phyloP scores from a whole-genome alignment of 2,113 vertebrate species.

The Lichenostomus cassidix region DNA sequence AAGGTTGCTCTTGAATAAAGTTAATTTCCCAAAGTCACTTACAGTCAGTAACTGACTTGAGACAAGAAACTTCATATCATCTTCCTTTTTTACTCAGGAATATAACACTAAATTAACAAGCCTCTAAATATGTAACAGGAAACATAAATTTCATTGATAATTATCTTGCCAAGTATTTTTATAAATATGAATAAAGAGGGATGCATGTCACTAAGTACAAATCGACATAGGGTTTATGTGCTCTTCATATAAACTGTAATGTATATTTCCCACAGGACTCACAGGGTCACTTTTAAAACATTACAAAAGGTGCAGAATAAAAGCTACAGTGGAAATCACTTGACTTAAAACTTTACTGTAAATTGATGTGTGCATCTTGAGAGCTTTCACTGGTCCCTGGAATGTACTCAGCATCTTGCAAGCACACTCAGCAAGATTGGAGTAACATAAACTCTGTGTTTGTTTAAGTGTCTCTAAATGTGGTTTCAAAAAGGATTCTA shows the following conservation, averaged over 20 bases:
- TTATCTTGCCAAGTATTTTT: background rate
- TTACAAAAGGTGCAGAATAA: background rate
- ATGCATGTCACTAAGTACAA: background rate
- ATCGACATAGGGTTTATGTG: background rate
- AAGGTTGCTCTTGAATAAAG: background rate
- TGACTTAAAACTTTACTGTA: background rate
- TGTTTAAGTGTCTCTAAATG: background rate
- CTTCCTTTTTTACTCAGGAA: background rate
- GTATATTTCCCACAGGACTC: background rate
- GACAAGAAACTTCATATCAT: background rate
- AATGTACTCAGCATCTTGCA: background rate
- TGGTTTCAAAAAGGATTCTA: background rate
- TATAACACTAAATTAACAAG: background rate
- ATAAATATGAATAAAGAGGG: background rate
- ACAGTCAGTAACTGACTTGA: background rate
- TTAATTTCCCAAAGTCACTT: background rate
- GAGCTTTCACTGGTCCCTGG: background rate
- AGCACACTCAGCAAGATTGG: background rate
- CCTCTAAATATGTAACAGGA: background rate
- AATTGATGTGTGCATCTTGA: background rate
- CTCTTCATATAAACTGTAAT: background rate
- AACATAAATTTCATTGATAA: background rate
- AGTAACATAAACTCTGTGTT: fast-evolving
- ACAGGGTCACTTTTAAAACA: background rate
- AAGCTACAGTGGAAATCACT: background rate